phyloP scores from a whole-genome alignment of 2,888 invertebrate species.

The Abrostola tripartita region DNA sequence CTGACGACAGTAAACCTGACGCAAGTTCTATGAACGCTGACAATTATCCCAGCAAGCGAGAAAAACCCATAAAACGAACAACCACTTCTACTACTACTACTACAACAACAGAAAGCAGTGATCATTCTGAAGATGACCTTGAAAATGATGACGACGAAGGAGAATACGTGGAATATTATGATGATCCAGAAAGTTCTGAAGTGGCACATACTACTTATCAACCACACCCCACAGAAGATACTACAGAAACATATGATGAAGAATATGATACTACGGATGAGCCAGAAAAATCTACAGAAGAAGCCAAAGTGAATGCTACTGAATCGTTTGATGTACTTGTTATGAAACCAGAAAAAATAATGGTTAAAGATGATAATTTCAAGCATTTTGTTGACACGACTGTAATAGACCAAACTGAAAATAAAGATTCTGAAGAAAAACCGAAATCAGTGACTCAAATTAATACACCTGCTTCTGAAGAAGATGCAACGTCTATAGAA shows the following conservation, averaged over 20 bases:
- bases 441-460: slow-evolving; percentile 58
- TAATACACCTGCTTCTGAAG: slow-evolving; percentile 66
- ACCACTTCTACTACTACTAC: slow-evolving; percentile 57
- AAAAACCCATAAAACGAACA: slow-evolving; percentile 55
- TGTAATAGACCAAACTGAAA: slow-evolving; percentile 86
- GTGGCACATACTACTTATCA: slow-evolving; percentile 70
- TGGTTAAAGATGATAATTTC: slow-evolving; percentile 89
- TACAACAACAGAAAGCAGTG: slow-evolving; percentile 53
- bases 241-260: slow-evolving; percentile 82
- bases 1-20: slow-evolving; percentile 80
- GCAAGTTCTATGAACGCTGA: slow-evolving; percentile 81
- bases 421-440: slow-evolving; percentile 57
- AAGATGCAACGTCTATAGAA: slow-evolving; percentile 75
- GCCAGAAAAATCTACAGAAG: slow-evolving; percentile 66
- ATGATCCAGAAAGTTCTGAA: slow-evolving; percentile 76
- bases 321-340: slow-evolving; percentile 87
- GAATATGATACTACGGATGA: slow-evolving; percentile 83
- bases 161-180: slow-evolving; percentile 80
- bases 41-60: slow-evolving; percentile 68
- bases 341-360: slow-evolving; percentile 86
- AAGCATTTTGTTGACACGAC: slow-evolving; percentile 89
- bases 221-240: slow-evolving; percentile 68
- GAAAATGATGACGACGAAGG: slow-evolving; percentile 72
- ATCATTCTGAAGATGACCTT: slow-evolving; percentile 60
- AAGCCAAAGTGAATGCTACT: slow-evolving; percentile 65